Percentiles rank a stretch among this genome's conserved stretches.
These are phyloP conservation scores for Crocidura indochinensis DNA, from an alignment of 2,797 vertebrate species.

Conservation along the genomic window DNA sequence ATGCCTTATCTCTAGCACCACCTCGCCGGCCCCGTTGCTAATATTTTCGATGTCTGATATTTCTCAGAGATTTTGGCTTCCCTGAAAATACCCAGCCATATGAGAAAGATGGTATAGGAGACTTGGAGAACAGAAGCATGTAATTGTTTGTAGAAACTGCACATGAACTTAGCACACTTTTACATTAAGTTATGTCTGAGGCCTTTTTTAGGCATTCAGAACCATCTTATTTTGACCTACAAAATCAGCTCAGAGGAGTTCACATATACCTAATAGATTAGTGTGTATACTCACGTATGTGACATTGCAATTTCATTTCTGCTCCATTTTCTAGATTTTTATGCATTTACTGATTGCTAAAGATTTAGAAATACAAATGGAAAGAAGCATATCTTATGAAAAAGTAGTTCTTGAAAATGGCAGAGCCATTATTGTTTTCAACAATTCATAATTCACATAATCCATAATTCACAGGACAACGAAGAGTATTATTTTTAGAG, in stretches of 20 bases:
- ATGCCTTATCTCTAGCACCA: no score
- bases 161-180: constrained; percentile 15
- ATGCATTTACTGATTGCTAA: neutral
- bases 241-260: neutral
- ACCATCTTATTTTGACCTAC: neutral
- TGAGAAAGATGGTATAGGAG: neutral
- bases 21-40: no score
- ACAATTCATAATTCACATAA: no score
- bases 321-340: neutral
- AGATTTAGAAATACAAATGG: neutral
- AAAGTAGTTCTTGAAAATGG: neutral
- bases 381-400: neutral
- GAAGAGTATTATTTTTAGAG: neutral
- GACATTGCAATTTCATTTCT: neutral
- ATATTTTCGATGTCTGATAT: constrained; percentile 57
- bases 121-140: neutral
- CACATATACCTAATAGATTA: neutral
- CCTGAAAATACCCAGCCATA: neutral
- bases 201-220: constrained; percentile 17
- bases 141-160: neutral
- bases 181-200: constrained; percentile 59
- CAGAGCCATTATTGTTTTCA: neutral
- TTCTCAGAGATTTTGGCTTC: neutral
- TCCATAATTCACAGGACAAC: neutral
- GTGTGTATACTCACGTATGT: neutral